Evolutionary conservation across 2,113 vertebrate species (phyloP), one percentile per base, ranked within the genome.

Genomic region (Antigone vipio): DNA sequence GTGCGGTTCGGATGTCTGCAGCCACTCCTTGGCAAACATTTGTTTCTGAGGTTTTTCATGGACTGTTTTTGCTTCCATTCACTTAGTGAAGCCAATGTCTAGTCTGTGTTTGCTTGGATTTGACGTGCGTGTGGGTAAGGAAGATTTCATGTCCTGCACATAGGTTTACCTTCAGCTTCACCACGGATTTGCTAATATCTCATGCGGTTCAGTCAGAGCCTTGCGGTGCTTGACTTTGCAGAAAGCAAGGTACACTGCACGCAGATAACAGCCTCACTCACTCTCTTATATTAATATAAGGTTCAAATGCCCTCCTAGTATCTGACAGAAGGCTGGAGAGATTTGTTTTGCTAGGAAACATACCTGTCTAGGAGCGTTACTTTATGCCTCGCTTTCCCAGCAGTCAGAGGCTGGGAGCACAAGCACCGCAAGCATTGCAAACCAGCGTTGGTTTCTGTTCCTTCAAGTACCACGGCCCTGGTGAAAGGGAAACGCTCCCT

Each of bases 241-340:
- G 42, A 52, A 72, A 32, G 84, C 49, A 4, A 1, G 29, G 60
- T 35, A 4, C 5, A 0, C 6, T 24, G 26, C 17, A 1, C 9
- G 56, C 74, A 79, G 58, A 9, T 2, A 4, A 38, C 50, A 27
- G 34, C 32, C 38, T 74, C 34, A 2, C 49, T 74, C 22, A 2
- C 38, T 38, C 69, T 32, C 20, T 34, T n/a, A n/a, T n/a, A n/a
- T n/a, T n/a, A n/a, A n/a, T n/a, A n/a, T n/a, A n/a, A n/a, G n/a
- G 23, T 21, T 81, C 75, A 59, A 12, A 14, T 67, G 52, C 23
- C 56, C 7, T 75, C 72, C 60, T 35, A 11, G 12, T 32, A 18
- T 10, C 59, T 49, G 55, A 49, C 42, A 47, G 52, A 50, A 74
- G 81, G 71, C 38, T 15, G 45, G 66, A 78, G 89, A 47, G 44